Base-by-base conservation (phyloP, 92 coral and sea anemone genomes). In the Desmophyllum pertusum region DNA sequence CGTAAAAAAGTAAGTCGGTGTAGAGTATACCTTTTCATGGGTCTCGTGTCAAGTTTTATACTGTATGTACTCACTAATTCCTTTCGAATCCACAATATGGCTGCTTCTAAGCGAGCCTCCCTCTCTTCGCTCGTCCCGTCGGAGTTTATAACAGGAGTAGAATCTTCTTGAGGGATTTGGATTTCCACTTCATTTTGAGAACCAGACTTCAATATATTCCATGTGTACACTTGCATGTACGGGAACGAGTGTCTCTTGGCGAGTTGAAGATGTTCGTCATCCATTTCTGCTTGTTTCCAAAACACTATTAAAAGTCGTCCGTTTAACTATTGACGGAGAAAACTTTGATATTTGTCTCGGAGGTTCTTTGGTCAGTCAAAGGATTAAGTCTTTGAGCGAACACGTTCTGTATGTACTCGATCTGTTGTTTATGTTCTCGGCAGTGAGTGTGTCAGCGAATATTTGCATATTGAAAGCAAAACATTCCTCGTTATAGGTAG, bases 51-150 rank as follows among this genome's bases (percentile, higher is more conserved):
- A 70, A 36, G 23, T 70, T n/a, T 36, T 25, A 31, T 25, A 25
- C 27, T 42, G 2, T 75, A 15, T 36, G 29, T 19, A 87, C 99
- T 86, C 59, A 97, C 99, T 89, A 97, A 77, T 83, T 97, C 99
- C 76, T 92, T 91, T 88, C 94, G 77, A 41, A 97, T 89, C 99
- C 99, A 97, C 23, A 87, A 81, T 1, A 97, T 38, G n/a, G 99
- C 98, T 53, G 85, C 85, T 76, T 97, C 95, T 46, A 97, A 79
- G 25, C 95, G 88, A n/a, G 89, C 83, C 31, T 95, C 89, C 73
- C 99, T 77, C 46, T 97, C 99, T 52, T 93, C 90, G 19, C 86
- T 91, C 46, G 94, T 97, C 66, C 98, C 99, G 70, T 91, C 91
- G n/a, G 95, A 91, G 36, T 43, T 84, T 15, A 97, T 89, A 13